Evolutionary conservation across 30 jellyfish, hydroid and myxozoan species (phyloP), one percentile per base, ranked within the genome.

Genomic region (Hydractinia symbiolongicarpus): DNA sequence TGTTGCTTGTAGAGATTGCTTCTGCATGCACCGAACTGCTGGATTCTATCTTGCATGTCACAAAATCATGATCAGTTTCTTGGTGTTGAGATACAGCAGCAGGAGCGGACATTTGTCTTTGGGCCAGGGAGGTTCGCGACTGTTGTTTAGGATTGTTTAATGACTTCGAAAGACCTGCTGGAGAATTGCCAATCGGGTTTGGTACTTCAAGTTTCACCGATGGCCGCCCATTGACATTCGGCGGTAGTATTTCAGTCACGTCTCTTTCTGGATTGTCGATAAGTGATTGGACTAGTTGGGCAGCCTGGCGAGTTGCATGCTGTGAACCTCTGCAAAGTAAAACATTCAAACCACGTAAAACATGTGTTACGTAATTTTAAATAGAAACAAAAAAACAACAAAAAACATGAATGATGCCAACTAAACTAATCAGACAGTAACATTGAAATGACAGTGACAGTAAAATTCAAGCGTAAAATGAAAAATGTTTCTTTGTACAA

Each of bases 241-340:
- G 86, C 13, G 98, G 98, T 5, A 91, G 73, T 21, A 91, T 91
- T 79, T 91, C 98, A 13, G 93, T 66, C 21, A 91, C 98, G 78
- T 91, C 96, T 4, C 94, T 64, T 21, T 91, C 98, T 7, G 98
- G 98, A 67, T 91, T 89, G 79, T 84, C 91, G 69, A 91, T 91
- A 16, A 91, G 75, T 67, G 96, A 95, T 70, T 91, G 96, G 60
- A 91, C 86, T 49, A 87, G 86, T 72, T 91, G 86, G 84, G 88
- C 83, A 8, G 98, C 98, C 71, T 84, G 96, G 61, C 95, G 81
- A 55, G 98, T 87, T 9, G 91, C 87, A 55, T 87, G 86, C 51
- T 86, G 98, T 5, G 96, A 82, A 11, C 98, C 98, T 84, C 96
- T 86, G 77, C 8, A 56, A 76, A 20, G 19, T 7, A 54, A 76